Base-by-base conservation (phyloP, 1,140 invertebrate genomes). In the Centruroides vittatus region DNA sequence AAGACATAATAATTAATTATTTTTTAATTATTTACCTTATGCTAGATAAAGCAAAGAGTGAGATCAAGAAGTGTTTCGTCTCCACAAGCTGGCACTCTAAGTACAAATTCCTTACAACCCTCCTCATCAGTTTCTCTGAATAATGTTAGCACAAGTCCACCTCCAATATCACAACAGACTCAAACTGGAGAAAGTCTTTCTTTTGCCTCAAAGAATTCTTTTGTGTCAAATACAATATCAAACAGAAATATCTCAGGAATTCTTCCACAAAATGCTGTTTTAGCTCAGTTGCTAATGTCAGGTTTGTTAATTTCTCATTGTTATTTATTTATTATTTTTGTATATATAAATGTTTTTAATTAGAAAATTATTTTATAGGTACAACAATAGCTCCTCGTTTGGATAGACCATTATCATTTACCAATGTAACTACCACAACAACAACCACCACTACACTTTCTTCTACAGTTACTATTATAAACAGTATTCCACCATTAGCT, bases 251-350 rank as follows among this genome's bases (percentile, higher is more conserved):
- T 34, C 7, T 13, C 55, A 35, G 54, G 47, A 51, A 61, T 67
- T 34, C 59, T 69, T 35, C 66, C 62, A 47, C 78, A 76, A 63
- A 84, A 80, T 70, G 79, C 80, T 47, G 74, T 83, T 55, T 75
- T 85, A 36, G 81, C 83, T 47, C 82, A 84, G 66, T 74, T 85
- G 61, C 77, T 85, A 59, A 82, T 80, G 3, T 66, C 69, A 67
- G 70, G 73, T 72, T 65, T 61, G 4, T 49, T 23, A 23, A 48
- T 11, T 35, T 11, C 10, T 41, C 41, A 41, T 41, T 41, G 23
- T 23, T 23, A 23, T 23, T 23, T 23, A 23, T 23, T 23, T 23
- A 23, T 23, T 23, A 23, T 23, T 23, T 23, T 41, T 41, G 3
- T 41, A 41, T 5, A 2, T 41, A 3, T 41, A 41, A 23, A 41